These are phyloP conservation scores for Serinus canaria DNA, from an alignment of 2,113 vertebrate genomes.

Conservation along the genomic window DNA sequence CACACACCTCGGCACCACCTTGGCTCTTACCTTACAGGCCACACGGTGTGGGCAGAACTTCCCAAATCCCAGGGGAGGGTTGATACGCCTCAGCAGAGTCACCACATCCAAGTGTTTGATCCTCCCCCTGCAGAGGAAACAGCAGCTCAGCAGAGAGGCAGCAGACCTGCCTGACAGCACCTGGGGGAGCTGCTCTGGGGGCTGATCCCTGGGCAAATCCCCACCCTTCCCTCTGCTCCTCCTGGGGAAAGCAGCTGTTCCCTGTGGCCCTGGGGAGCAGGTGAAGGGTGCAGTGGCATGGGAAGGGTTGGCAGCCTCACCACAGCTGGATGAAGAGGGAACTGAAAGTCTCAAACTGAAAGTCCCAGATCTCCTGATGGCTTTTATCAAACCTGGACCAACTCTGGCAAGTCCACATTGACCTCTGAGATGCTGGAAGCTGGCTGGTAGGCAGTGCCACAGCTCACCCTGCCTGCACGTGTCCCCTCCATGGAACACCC, in stretches of 20 bases:
- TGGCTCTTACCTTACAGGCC: slow-evolving; percentile 86
- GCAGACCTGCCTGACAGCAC: neutral
- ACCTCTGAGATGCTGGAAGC: neutral
- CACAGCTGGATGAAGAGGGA: neutral
- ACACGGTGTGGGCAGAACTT: slow-evolving; percentile 98
- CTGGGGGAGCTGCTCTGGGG: neutral
- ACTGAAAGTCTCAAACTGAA: neutral
- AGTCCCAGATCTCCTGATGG: neutral
- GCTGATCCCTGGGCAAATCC: neutral
- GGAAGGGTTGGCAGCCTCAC: neutral
- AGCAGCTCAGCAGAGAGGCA: neutral
- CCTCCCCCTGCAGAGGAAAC: slow-evolving; percentile 79
- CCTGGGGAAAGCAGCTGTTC: neutral
- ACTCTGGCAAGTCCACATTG: neutral
- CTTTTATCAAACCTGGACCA: neutral
- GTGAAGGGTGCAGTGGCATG: neutral
- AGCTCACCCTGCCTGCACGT: neutral
- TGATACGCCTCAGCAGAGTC: slow-evolving; percentile 91
- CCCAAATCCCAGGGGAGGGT: slow-evolving; percentile 94
- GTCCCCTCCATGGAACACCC: neutral
- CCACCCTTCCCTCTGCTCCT: neutral
- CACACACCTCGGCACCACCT: neutral
- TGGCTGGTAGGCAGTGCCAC: neutral
- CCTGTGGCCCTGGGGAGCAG: neutral
- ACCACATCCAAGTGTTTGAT: slow-evolving; percentile 98